phyloP scores from a whole-genome alignment of 1,140 invertebrate species.

The Acyrthosiphon pisum region DNA sequence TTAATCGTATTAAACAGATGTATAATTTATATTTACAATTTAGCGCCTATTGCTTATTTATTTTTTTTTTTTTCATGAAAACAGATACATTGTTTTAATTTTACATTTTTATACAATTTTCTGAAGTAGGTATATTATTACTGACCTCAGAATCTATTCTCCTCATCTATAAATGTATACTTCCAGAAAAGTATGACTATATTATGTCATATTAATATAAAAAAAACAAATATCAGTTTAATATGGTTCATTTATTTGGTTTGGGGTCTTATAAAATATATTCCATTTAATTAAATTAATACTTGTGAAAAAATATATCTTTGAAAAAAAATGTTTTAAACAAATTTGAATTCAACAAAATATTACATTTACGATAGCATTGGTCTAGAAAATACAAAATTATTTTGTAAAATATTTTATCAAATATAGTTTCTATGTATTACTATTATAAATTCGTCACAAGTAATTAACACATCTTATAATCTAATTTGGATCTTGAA shows the following conservation, averaged over 20 bases:
- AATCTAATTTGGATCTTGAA: conserved; percentile 33
- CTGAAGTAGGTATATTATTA: background rate
- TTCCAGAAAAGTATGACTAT: background rate
- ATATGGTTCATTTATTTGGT: background rate
- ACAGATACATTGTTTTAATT: background rate
- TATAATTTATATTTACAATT: background rate
- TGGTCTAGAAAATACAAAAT: background rate
- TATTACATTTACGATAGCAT: background rate
- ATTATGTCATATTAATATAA: background rate
- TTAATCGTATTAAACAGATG: background rate
- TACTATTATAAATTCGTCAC: conserved; percentile 44
- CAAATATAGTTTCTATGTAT: conserved; percentile 35
- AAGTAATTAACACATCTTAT: conserved; percentile 22
- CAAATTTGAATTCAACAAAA: conserved; percentile 2
- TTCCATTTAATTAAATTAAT: conserved; percentile 26
- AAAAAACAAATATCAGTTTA: background rate
- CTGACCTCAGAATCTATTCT: background rate
- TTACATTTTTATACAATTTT: background rate
- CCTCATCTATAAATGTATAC: background rate
- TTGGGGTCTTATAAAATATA: conserved; percentile 38
- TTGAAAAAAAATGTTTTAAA: background rate
- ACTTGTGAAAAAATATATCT: conserved; percentile 22
- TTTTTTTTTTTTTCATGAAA: no score
- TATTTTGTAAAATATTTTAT: conserved; percentile 12
- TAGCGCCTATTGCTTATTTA: no score